phyloP scores from a whole-genome alignment of 2,113 vertebrate genomes.

The Chaetorhynchus papuensis region DNA sequence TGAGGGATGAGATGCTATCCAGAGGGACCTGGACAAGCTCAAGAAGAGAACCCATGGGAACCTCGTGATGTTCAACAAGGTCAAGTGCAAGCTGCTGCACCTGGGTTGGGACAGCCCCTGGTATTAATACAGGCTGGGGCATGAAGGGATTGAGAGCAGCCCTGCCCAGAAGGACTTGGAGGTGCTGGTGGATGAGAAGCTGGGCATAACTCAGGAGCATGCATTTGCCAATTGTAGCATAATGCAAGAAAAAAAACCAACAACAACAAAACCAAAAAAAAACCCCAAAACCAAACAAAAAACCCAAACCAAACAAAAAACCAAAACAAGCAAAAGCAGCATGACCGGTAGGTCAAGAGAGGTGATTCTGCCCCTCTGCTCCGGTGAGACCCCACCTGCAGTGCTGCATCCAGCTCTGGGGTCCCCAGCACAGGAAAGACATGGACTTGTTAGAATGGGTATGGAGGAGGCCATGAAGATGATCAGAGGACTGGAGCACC shows the following conservation, averaged over 20 bases:
- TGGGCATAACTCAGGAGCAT: too few relatives aligned
- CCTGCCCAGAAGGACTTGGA: not conserved
- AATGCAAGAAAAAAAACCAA: not conserved
- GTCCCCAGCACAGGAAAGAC: not conserved
- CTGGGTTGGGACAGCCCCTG: not conserved
- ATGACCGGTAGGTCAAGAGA: too few relatives aligned
- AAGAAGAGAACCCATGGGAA: not conserved
- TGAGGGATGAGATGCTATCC: not conserved
- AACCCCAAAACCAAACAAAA: not conserved
- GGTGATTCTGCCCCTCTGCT: not conserved
- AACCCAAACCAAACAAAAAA: not conserved
- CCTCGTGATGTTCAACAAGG: rapidly evolving
- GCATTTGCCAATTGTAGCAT: not conserved
- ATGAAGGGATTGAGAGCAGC: not conserved
- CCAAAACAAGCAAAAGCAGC: not conserved
- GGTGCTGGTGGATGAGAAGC: not conserved
- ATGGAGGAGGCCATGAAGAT: not conserved
- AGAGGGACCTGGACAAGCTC: not conserved
- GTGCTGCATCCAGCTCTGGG: not conserved
- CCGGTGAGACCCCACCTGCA: not conserved
- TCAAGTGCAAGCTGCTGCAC: not conserved
- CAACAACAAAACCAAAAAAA: not conserved
- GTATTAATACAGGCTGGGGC: not conserved
- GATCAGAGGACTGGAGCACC: not conserved
- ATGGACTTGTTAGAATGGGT: too few relatives aligned